Evolutionary conservation across 2,797 vertebrate species (phyloP), one percentile per base, ranked within the genome.

Genomic region (Eulemur albifrons): DNA sequence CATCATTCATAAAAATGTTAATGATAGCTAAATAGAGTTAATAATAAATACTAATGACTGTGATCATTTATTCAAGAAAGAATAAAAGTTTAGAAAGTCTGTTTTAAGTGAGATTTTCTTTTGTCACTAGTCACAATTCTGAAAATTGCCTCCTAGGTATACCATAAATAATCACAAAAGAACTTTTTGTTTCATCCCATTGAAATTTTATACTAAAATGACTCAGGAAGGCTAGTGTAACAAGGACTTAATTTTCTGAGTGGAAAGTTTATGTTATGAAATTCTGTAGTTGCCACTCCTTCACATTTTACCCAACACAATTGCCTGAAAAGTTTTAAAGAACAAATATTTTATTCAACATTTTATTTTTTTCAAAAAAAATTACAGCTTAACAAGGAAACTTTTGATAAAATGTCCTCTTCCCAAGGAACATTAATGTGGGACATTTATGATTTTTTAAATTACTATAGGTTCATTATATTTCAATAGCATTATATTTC

Each of bases 151-250:
- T 97, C 57, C 90, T 88, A 83, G 76, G 77, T 94, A 88, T 95
- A 65, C 52, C 25, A 59, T 90, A 93, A 90, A 76, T 90, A 93
- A 89, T 96, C 77, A 98, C 89, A 97, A 97, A 97, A 93, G 89
- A 92, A 48, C 93, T 82, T 95, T 97, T 97, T 97, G 97, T 90
- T 95, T 88, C 25, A 88, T 77, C 65, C 57, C 69, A 63, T 40
- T 94, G 70, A 96, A 94, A 89, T 32, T 69, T 93, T 82, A 89
- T 65, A 90, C 67, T 81, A 63, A 94, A 81, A 59, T 83, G 40
- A 93, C 38, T 81, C 85, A 81, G 54, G 82, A 93, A 97, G 35
- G 13, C 61, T 45, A 77, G 63, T 67, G 21, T 86, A 93, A 88
- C 52, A 97, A 95, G 67, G 87, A 87, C 52, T 94, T 85, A 0